phyloP scores from a whole-genome alignment of 2,797 vertebrate species.

The Crypturellus tataupa region DNA sequence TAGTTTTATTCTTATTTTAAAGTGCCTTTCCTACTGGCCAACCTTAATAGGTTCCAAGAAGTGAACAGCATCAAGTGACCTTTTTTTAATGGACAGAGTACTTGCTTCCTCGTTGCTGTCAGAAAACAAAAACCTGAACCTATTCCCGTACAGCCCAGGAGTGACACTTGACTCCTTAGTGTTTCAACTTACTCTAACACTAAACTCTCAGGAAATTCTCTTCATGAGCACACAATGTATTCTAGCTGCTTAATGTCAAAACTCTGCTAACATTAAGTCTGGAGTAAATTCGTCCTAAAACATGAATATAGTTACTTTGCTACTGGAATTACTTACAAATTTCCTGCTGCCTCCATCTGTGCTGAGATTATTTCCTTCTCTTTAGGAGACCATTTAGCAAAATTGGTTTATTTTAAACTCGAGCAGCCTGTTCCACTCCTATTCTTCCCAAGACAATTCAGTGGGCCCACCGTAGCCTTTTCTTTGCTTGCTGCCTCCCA shows the following conservation, averaged over 20 bases:
- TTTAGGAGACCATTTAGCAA: not conserved
- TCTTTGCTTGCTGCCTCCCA: not conserved
- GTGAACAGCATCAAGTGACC: conserved; percentile 15
- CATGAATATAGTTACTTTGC: not conserved
- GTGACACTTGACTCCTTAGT: not conserved
- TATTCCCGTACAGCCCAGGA: fast-evolving
- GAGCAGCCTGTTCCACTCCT: not conserved
- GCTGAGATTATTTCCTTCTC: conserved; percentile 6
- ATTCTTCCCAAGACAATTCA: not conserved
- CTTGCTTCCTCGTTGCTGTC: not conserved
- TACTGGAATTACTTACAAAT: not conserved
- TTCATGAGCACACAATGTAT: not conserved
- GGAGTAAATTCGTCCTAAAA: not conserved
- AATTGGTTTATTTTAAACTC: not conserved
- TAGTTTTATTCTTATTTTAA: not conserved
- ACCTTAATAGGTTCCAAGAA: not conserved
- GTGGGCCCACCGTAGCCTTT: not conserved
- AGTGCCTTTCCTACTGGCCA: not conserved
- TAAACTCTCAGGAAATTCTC: not conserved
- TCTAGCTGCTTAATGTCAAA: not conserved
- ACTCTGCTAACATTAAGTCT: not conserved
- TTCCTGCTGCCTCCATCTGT: conserved; percentile 9
- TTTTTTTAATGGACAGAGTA: not conserved
- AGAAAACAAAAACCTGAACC: not conserved
- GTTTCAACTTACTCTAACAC: not conserved